Evolutionary conservation across 2,797 vertebrate species (phyloP), one percentile per base, ranked within the genome.

Genomic region (Mastacembelus armatus): DNA sequence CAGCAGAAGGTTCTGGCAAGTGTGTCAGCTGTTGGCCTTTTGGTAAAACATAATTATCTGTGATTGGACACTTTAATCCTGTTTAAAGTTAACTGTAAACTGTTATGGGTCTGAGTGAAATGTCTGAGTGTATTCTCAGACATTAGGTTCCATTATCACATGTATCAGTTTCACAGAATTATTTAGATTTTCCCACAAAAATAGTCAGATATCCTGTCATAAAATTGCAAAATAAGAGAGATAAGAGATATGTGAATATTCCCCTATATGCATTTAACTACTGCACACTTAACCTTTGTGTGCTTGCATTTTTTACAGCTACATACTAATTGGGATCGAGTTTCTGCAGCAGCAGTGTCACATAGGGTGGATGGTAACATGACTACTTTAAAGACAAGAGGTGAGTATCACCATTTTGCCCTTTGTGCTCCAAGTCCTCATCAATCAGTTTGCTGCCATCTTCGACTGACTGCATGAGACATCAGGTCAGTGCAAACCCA

Each of bases 361-460:
- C 47, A 10, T 2, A 40, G 63, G 52, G 66, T 40, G 27, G 11
- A 65, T 10, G 12, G 74, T 66, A 77, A 80, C 74, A 50, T 4
- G 59, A 83, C 82, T 52, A 26, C 12, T 69, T 69, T 70, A n/a
- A 67, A 48, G 56, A 54, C 15, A 18, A 71, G 38, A 83, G 48
- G 47, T 75, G 57, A 58, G 36, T 38, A 14, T 58, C 27, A 35
- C 26, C 2, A 15, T 50, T 66, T 69, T 33, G 7, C 16, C 38
- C 67, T 29, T 27, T 10, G 9, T 44, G 40, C 22, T 59, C 19
- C 3, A 1, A 39, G 18, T 47, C 63, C 39, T 47, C 52, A 57
- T 71, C 52, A 36, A 35, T 83, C 61, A 80, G 40, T 39, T 33
- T 11, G 21, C 45, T 40, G 22, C 57, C 45, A 47, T 57, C 60